phyloP scores from a whole-genome alignment of 53 echinoderm and acorn worm genomes.

The Pentamera pediparva region DNA sequence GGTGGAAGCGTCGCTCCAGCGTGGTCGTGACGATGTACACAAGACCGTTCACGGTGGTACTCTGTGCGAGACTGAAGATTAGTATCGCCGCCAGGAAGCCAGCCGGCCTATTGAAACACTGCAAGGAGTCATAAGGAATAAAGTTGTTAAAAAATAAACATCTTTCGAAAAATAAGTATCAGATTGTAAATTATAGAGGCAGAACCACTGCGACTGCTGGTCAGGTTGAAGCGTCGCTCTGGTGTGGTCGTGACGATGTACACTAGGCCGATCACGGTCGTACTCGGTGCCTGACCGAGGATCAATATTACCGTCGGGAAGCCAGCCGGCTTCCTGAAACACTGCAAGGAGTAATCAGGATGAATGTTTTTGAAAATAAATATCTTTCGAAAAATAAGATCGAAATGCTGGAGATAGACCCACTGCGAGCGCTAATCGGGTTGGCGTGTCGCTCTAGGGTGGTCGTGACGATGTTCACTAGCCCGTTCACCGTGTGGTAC shows the following conservation, averaged over 20 bases:
- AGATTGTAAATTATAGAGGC: no score
- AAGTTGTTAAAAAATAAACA: neutral
- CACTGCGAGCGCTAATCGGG: constrained; percentile 72
- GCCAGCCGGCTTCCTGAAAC: constrained; percentile 64
- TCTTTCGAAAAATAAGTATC: no score
- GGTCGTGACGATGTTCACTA: constrained; percentile 74
- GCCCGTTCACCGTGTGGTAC: constrained; percentile 81
- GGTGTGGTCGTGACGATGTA: constrained; percentile 81
- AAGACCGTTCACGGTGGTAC: constrained; percentile 88
- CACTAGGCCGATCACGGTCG: constrained; percentile 79
- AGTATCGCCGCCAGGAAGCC: constrained; percentile 66
- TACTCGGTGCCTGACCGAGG: constrained; percentile 72
- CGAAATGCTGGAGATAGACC: constrained; percentile 91
- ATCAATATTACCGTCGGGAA: constrained; percentile 61
- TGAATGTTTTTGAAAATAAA: no score
- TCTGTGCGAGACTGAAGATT: constrained; percentile 76
- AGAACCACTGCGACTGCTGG: constrained; percentile 74
- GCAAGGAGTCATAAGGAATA: neutral
- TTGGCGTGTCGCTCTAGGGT: constrained; percentile 79
- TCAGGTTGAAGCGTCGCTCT: constrained; percentile 76
- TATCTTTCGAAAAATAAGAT: no score
- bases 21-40: constrained; percentile 87
- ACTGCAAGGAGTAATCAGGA: no score
- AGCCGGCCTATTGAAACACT: constrained; percentile 62
- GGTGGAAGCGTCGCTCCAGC: constrained; percentile 75